These are phyloP conservation scores for Platysteira castanea DNA, from an alignment of 2,113 vertebrate genomes.

Conservation along the genomic window DNA sequence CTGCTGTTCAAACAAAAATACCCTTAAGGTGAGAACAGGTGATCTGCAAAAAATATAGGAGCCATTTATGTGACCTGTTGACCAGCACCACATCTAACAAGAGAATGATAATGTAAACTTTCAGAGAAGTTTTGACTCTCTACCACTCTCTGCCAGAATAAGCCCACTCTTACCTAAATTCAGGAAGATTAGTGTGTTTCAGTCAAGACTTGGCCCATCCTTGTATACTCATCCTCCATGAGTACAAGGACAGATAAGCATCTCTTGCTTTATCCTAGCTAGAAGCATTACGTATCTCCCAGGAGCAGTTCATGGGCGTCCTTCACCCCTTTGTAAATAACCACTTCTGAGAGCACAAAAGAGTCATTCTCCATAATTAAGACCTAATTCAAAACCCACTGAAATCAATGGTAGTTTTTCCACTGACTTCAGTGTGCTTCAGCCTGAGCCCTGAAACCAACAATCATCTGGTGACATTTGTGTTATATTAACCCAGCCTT, in stretches of 20 bases:
- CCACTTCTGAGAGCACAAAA: background rate
- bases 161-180: background rate
- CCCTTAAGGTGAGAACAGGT: background rate
- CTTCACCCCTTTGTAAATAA: slow-evolving; percentile 9
- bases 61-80: background rate
- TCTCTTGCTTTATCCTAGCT: background rate
- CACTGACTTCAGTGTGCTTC: background rate
- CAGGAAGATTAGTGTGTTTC: background rate
- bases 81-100: background rate
- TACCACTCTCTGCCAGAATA: background rate
- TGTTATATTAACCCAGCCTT: slow-evolving; percentile 51
- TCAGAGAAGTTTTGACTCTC: background rate
- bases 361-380: slow-evolving; percentile 40
- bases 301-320: background rate
- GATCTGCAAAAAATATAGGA: background rate
- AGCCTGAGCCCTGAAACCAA: background rate
- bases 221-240: background rate
- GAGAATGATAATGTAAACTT: background rate
- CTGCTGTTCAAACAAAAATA: background rate
- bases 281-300: background rate
- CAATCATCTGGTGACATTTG: slow-evolving; percentile 48
- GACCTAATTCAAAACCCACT: background rate
- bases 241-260: background rate
- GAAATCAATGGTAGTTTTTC: slow-evolving; percentile 42
- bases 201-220: background rate